Conservation (phyloP, 1,140 invertebrate genomes). For the Drosophila guanche region DNA sequence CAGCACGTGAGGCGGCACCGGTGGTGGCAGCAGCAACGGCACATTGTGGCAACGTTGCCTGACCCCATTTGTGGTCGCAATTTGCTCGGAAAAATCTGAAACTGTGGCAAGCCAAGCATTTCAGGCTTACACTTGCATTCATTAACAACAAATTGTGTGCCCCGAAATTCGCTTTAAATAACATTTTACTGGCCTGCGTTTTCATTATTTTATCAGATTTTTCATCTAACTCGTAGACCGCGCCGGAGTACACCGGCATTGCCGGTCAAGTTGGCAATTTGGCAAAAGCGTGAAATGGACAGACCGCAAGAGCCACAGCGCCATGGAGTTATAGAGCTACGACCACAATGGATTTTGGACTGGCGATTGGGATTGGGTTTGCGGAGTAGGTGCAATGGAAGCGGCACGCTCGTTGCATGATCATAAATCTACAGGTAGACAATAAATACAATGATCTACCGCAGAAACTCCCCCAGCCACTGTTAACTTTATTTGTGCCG, state of each 20-base stretch:
- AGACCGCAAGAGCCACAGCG: conserved; percentile 52
- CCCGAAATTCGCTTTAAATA: conserved; percentile 77
- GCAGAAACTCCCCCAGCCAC: conserved; percentile 4
- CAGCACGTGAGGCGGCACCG: conserved; percentile 64
- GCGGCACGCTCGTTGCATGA: conserved; percentile 52
- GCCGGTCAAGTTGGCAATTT: conserved; percentile 80
- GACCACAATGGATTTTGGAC: conserved; percentile 13
- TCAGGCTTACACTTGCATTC: conserved; percentile 65
- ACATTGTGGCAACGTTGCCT: conserved; percentile 67
- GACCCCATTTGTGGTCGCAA: conserved; percentile 80
- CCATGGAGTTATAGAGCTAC: conserved; percentile 28
- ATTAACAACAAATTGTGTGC: conserved; percentile 78
- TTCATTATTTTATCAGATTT: conserved; percentile 64
- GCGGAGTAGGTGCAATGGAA: conserved; percentile 47
- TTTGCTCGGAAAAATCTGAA: conserved; percentile 51
- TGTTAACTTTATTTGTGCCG: conserved; percentile 43
- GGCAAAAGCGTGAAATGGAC: conserved; percentile 77
- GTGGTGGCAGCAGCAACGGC: conserved; percentile 45
- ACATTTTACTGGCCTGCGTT: conserved; percentile 69
- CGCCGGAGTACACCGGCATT: not conserved
- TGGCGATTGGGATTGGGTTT: too few species aligned
- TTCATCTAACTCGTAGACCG: conserved; percentile 28
- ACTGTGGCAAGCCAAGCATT: conserved; percentile 48
- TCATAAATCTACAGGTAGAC: conserved; percentile 62
- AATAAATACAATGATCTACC: conserved; percentile 49